Base-by-base conservation (phyloP, 2,113 vertebrate genomes). In the Psittacus erithacus region DNA sequence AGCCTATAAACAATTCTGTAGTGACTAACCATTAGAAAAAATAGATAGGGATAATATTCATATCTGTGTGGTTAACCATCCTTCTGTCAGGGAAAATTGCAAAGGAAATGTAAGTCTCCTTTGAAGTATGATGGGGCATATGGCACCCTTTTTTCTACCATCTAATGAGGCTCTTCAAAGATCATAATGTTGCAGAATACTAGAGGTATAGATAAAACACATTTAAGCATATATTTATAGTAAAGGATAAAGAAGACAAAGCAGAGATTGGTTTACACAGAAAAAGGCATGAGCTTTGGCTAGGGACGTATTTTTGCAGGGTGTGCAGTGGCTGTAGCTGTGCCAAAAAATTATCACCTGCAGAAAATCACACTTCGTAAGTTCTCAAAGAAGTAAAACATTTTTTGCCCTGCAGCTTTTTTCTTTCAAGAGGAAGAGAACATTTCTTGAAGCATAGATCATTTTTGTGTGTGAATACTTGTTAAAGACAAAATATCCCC, bases 21-120 rank as follows among this genome's bases (percentile, higher is more conserved):
- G 24, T 86, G 88, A 84, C 39, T 91, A 94, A 88, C 86, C 43
- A 89, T 92, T 93, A 90, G 29, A 31, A 96, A 92, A 91, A 84
- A 90, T 86, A 96, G 60, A 91, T 75, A 59, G 63, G 11, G 47
- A 64, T 88, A 46, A 82, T 96, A 97, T 97, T 97, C 94, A 89
- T 90, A 91, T 52, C 31, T 55, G 24, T 95, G 55, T 7, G 78
- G 39, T 92, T 95, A 95, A 90, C 17, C 13, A 39, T 74, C 64
- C 41, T 83, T 76, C 50, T 96, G 64, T 71, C 17, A 68, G 39
- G 60, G 65, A 80, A 88, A 95, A 83, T 64, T 55, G 38, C 33
- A 86, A 68, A 78, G 91, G 82, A 95, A 97, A 50, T 93, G 3
- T 65, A 88, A 59, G 10, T 47, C 18, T 70, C 23, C 33, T 93